Evolutionary conservation across 2,888 invertebrate genomes (phyloP).

Genomic region (Orthonychiurus folsomi): DNA sequence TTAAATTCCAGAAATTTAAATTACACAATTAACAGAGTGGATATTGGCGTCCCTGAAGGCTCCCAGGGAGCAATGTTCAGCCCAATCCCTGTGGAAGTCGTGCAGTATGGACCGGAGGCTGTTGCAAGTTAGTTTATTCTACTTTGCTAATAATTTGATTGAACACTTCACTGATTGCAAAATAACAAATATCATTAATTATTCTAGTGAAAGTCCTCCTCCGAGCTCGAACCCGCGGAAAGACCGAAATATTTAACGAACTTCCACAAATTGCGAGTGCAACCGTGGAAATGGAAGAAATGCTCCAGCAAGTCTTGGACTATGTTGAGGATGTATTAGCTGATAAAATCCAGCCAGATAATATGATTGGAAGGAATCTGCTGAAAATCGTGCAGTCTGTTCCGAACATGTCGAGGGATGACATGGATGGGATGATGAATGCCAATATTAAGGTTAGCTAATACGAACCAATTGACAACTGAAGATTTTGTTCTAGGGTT

Average conservation of each 20-base stretch:
- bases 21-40: constrained; percentile 59
- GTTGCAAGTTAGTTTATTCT: constrained; percentile 50
- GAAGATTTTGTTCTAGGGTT: constrained; percentile 5
- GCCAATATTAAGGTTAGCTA: constrained; percentile 71
- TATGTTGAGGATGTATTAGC: constrained; percentile 90
- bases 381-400: constrained; percentile 78
- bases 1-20: too few species aligned
- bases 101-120: constrained; percentile 81
- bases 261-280: constrained; percentile 74
- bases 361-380: constrained; percentile 79
- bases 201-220: constrained; percentile 62
- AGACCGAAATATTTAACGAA: constrained; percentile 61
- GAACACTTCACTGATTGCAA: neutral
- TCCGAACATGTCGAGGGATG: constrained; percentile 79
- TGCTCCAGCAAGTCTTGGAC: constrained; percentile 63
- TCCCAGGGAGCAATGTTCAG: constrained; percentile 94
- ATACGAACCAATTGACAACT: neutral
- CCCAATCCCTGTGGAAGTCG: constrained; percentile 79
- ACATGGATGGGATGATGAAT: constrained; percentile 91
- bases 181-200: constrained; percentile 20
- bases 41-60: constrained; percentile 87
- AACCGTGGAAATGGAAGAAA: constrained; percentile 62
- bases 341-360: constrained; percentile 63
- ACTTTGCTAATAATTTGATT: too few species aligned
- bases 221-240: constrained; percentile 62